Evolutionary conservation across 2,888 invertebrate species (phyloP).

Genomic region (Diaprepes abbreviatus): DNA sequence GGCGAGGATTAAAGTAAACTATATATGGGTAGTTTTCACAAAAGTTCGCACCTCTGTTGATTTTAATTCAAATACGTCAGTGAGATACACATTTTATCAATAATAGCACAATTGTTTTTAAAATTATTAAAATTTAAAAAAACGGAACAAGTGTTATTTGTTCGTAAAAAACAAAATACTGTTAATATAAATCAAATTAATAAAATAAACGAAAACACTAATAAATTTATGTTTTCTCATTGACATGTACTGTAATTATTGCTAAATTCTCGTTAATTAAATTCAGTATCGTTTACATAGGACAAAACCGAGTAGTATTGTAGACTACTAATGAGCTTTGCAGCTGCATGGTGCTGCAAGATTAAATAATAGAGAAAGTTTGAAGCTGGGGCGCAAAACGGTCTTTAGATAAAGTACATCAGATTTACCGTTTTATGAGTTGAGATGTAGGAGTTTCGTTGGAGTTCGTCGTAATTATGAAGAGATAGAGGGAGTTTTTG

Average conservation of each 20-base stretch:
- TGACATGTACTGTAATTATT: neutral
- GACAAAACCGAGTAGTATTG: constrained; percentile 2
- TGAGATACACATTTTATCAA: too few species aligned
- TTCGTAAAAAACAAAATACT: too few species aligned
- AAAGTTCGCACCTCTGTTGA: too few species aligned
- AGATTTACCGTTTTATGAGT: neutral
- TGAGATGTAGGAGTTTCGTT: neutral
- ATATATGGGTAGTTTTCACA: too few species aligned
- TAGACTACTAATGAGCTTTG: constrained; percentile 22
- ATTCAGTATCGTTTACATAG: constrained; percentile 14
- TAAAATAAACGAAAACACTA: too few species aligned
- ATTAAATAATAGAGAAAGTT: constrained; percentile 19
- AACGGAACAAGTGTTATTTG: too few species aligned
- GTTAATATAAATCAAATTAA: too few species aligned
- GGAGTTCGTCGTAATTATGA: neutral
- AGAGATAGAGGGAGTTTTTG: too few species aligned
- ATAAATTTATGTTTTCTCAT: neutral
- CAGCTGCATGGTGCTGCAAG: constrained; percentile 7
- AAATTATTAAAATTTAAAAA: too few species aligned
- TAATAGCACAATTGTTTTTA: too few species aligned
- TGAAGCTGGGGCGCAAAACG: constrained; percentile 5
- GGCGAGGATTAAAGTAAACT: too few species aligned
- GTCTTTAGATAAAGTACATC: constrained; percentile 7
- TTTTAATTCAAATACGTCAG: too few species aligned
- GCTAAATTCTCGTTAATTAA: neutral